phyloP scores from a whole-genome alignment of 2,797 vertebrate species.

The Takifugu rubripes region DNA sequence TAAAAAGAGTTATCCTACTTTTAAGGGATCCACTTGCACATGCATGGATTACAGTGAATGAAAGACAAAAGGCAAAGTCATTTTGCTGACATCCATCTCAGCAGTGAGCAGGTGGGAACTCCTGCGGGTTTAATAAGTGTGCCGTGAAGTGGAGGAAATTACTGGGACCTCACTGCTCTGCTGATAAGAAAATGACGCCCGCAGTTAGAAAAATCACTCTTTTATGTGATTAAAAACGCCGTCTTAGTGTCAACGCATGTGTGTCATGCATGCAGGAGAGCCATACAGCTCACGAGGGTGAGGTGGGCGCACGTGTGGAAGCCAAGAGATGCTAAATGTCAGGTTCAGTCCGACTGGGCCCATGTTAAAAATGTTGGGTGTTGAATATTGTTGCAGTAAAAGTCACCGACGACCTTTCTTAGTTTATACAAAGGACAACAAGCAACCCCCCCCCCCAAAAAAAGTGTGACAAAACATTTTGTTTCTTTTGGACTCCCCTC shows the following conservation, averaged over 20 bases:
- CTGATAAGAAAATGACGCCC: constrained; percentile 18
- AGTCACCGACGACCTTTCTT: no score
- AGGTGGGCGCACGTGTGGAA: no score
- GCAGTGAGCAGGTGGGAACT: constrained; percentile 46
- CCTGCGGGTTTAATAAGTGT: constrained; percentile 41
- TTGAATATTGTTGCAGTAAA: no score
- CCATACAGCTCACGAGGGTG: no score
- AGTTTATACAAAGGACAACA: neutral
- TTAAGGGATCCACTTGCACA: constrained; percentile 71
- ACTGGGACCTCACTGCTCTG: constrained; percentile 9
- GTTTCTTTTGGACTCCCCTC: neutral
- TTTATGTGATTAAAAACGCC: constrained; percentile 7
- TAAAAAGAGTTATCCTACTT: constrained; percentile 66
- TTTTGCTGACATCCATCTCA: constrained; percentile 38
- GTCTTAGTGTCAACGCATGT: constrained; percentile 7
- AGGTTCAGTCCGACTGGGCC: no score
- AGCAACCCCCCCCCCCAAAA: neutral
- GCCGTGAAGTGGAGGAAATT: constrained; percentile 43
- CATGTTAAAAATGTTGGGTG: no score
- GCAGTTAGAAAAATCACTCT: constrained; percentile 12
- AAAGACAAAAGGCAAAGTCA: constrained; percentile 65
- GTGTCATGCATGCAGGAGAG: neutral
- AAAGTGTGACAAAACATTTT: neutral
- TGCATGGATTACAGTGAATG: constrained; percentile 65
- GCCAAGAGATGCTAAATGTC: no score